Conservation (phyloP, 2,113 vertebrate genomes). For the Hippotragus niger region DNA sequence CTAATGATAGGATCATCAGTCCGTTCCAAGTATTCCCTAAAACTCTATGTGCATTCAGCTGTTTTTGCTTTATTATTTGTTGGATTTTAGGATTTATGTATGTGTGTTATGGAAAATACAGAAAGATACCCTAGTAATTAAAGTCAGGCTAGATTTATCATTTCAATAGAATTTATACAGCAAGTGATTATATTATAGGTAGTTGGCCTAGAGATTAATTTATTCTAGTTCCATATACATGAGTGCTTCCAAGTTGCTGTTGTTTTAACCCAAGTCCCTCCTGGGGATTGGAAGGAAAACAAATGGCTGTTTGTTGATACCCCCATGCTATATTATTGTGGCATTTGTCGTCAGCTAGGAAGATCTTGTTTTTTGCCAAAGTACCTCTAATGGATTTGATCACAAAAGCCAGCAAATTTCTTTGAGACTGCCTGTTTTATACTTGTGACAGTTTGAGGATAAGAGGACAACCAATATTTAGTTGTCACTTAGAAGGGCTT, state of each 20-base stretch:
- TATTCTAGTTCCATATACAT: not conserved
- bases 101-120: not conserved
- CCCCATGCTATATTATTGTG: not conserved
- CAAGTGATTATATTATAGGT: not conserved
- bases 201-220: not conserved
- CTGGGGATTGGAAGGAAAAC: not conserved
- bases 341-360: not conserved
- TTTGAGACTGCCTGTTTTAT: not conserved
- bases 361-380: not conserved
- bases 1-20: slow-evolving; percentile 44
- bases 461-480: not conserved
- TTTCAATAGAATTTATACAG: not conserved
- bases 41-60: slow-evolving; percentile 5
- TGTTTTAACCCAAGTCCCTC: not conserved
- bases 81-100: slow-evolving; percentile 22
- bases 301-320: not conserved
- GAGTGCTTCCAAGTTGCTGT: not conserved
- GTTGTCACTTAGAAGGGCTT: not conserved
- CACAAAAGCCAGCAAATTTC: not conserved
- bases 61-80: not conserved
- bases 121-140: slow-evolving; percentile 18
- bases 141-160: slow-evolving; percentile 28
- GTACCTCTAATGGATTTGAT: not conserved
- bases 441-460: not conserved
- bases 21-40: not conserved